phyloP scores from a whole-genome alignment of 2,797 vertebrate genomes.

The Staurois parvus region DNA sequence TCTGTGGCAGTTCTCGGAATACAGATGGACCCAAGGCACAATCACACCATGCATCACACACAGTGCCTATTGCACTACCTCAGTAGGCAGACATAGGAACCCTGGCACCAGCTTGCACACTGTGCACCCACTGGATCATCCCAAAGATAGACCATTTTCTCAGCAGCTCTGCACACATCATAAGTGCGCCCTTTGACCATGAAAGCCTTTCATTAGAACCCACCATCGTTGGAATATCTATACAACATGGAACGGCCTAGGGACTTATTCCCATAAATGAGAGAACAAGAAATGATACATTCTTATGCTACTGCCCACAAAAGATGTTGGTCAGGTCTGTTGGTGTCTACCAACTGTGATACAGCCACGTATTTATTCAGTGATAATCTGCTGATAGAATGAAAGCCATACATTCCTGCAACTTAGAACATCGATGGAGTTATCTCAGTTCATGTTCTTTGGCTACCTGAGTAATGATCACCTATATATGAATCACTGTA shows the following conservation, averaged over 20 bases:
- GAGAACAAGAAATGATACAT: too few relatives aligned
- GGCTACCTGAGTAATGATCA: not conserved
- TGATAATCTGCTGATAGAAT: not conserved
- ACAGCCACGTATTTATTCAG: not conserved
- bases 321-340: not conserved
- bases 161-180: too few relatives aligned
- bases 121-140: too few relatives aligned
- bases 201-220: not conserved
- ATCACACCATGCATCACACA: too few relatives aligned
- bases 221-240: not conserved
- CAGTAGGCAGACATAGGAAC: too few relatives aligned
- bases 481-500: not conserved
- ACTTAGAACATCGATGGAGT: not conserved
- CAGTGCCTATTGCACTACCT: too few relatives aligned
- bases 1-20: too few relatives aligned
- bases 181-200: too few relatives aligned
- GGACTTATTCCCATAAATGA: too few relatives aligned
- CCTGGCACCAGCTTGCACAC: too few relatives aligned
- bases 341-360: not conserved
- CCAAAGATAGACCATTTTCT: too few relatives aligned
- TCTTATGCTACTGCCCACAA: not conserved
- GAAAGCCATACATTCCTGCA: not conserved
- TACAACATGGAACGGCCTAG: not conserved
- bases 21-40: too few relatives aligned
- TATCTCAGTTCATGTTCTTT: slow-evolving; percentile 7